A percentile compares a stretch with the other conserved stretches of the same genome.
Evolutionary conservation across 2,113 vertebrate species (phyloP).

Genomic region (Martes martes): DNA sequence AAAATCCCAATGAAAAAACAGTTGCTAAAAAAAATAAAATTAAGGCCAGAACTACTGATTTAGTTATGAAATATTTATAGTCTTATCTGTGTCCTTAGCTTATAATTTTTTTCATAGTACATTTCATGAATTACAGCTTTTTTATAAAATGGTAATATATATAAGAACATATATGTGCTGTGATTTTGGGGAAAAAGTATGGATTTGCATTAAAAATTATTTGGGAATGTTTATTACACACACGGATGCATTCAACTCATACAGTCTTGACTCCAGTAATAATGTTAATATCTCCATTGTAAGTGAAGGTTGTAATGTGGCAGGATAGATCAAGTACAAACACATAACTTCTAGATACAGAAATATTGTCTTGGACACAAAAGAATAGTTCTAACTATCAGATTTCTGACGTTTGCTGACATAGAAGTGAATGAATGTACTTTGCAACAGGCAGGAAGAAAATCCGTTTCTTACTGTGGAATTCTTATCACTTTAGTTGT

Average conservation of each 20-base stretch:
- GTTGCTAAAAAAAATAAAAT: background rate
- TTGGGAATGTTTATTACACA: background rate
- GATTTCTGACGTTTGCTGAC: background rate
- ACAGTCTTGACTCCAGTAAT: background rate
- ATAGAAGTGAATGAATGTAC: background rate
- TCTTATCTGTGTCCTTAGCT: background rate
- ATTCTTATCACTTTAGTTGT: background rate
- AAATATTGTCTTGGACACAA: background rate
- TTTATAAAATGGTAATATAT: background rate
- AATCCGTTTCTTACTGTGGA: background rate
- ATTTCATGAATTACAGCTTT: background rate
- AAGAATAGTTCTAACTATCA: background rate
- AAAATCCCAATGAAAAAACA: background rate
- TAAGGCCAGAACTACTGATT: background rate
- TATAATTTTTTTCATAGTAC: slow-evolving; percentile 5
- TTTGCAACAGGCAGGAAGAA: background rate
- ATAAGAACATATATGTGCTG: background rate
- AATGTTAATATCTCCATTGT: background rate
- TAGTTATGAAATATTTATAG: background rate
- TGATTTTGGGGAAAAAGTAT: background rate
- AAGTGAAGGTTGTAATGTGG: background rate
- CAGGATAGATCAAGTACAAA: background rate
- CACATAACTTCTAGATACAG: background rate
- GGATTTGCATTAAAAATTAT: slow-evolving; percentile 24
- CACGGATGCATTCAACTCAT: background rate